Percentiles rank a stretch among this genome's conserved stretches.
Conservation (phyloP, 2,888 invertebrate genomes). For the Synergus gifuensis region DNA sequence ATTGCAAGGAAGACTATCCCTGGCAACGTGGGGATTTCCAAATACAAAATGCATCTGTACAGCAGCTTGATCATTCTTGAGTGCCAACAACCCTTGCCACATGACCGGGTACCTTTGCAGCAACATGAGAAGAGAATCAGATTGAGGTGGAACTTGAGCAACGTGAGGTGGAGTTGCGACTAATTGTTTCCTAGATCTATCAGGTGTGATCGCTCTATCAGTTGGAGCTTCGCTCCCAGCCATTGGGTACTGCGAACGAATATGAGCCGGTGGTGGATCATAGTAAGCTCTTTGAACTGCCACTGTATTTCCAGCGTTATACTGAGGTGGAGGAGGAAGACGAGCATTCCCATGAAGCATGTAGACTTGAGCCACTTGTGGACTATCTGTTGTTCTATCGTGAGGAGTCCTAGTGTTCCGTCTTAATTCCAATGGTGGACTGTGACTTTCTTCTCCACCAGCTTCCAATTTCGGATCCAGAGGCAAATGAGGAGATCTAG, state of each 20-base stretch:
- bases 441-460: constrained; percentile 82
- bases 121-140: constrained; percentile 89
- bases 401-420: constrained; percentile 78
- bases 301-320: constrained; percentile 66
- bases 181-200: constrained; percentile 79
- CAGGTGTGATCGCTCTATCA: constrained; percentile 79
- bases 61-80: constrained; percentile 97
- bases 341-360: constrained; percentile 78
- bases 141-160: constrained; percentile 89
- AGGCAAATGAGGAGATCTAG: constrained; percentile 76
- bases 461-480: constrained; percentile 82
- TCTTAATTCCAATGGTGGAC: constrained; percentile 87
- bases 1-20: constrained; percentile 91
- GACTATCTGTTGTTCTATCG: constrained; percentile 84
- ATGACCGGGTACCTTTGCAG: constrained; percentile 96
- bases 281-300: constrained; percentile 78
- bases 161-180: constrained; percentile 81
- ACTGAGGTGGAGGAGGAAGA: constrained; percentile 68
- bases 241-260: constrained; percentile 75
- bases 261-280: constrained; percentile 84
- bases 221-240: constrained; percentile 73
- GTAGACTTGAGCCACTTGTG: constrained; percentile 85
- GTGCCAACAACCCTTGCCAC: constrained; percentile 97
- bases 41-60: constrained; percentile 99
- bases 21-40: constrained; percentile 94